Conservation (phyloP, 2,113 vertebrate species). For the Rhynchopsitta pachyrhyncha region DNA sequence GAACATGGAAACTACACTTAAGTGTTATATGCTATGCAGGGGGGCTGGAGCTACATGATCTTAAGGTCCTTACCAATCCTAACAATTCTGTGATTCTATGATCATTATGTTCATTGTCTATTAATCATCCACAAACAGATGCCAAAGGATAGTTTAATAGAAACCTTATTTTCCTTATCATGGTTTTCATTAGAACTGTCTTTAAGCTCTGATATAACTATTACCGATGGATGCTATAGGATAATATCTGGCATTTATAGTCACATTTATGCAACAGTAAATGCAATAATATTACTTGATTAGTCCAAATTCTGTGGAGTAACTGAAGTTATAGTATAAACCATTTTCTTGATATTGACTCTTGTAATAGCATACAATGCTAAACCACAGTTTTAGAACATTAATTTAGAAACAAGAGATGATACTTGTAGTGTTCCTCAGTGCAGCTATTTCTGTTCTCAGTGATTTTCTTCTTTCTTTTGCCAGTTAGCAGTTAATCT, state of each 20-base stretch:
- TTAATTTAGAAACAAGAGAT: not conserved
- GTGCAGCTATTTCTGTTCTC: not conserved
- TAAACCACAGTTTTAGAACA: not conserved
- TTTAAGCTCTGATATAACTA: not conserved
- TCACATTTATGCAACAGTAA: slow-evolving; percentile 40
- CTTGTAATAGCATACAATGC: not conserved
- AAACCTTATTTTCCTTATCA: not conserved
- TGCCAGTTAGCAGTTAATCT: not conserved
- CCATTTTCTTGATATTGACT: not conserved
- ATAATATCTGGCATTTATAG: slow-evolving; percentile 12
- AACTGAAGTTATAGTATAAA: slow-evolving; percentile 44
- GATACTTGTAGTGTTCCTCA: not conserved
- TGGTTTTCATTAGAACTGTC: not conserved
- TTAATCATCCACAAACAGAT: not conserved
- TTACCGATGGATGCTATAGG: not conserved
- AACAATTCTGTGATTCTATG: not conserved
- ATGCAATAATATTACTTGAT: slow-evolving; percentile 17
- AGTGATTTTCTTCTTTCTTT: not conserved
- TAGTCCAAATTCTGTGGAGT: slow-evolving; percentile 8
- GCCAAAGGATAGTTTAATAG: not conserved
- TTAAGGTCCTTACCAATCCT: not conserved
- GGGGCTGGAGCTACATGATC: not conserved
- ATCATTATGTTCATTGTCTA: not conserved
- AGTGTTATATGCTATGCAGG: not conserved
- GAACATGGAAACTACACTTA: not conserved